Evolutionary conservation across 2,888 invertebrate genomes (phyloP), one percentile per base, ranked within the genome.

Genomic region (Choreutis nemorana): DNA sequence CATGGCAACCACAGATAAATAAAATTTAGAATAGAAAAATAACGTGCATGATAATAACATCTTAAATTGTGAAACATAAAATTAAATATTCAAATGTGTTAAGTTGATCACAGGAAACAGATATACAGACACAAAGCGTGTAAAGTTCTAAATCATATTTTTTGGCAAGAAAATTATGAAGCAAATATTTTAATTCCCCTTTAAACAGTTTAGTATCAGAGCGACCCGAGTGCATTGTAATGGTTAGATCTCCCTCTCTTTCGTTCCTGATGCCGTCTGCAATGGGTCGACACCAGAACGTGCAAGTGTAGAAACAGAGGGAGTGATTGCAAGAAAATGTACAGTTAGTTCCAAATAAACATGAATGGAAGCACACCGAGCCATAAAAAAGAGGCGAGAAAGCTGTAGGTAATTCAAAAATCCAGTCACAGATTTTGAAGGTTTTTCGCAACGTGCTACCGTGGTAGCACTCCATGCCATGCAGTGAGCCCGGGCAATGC

Each of bases 331-430:
- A 32, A 31, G 32, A 32, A 35, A 34, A 39, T 35, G 32, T 42
- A 20, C 22, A 26, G 12, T 16, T 7, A 32, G 10, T 33, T 16
- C 14, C 12, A 22, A 25, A 10, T 52, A 43, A 59, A 65, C 61
- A 66, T 56, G 54, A 56, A 65, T 56, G 51, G 43, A 71, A 73
- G 73, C 75, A 77, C 78, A 80, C 70, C 63, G 68, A 79, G 71
- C 68, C 72, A 71, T 70, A 62, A 59, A 65, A 58, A 64, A 61
- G 50, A 67, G 65, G 71, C 66, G 58, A 60, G 55, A 64, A 70
- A 73, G 70, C 72, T 56, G 55, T 62, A 70, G 67, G 67, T 70
- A 60, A 56, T 57, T 65, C 59, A 63, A 72, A 73, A 68, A 61
- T 60, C 64, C 71, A 75, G 72, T 75, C 73, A 73, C 75, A 75